Evolutionary conservation across 2,113 vertebrate species (phyloP).

Genomic region (Marmota flaviventris): DNA sequence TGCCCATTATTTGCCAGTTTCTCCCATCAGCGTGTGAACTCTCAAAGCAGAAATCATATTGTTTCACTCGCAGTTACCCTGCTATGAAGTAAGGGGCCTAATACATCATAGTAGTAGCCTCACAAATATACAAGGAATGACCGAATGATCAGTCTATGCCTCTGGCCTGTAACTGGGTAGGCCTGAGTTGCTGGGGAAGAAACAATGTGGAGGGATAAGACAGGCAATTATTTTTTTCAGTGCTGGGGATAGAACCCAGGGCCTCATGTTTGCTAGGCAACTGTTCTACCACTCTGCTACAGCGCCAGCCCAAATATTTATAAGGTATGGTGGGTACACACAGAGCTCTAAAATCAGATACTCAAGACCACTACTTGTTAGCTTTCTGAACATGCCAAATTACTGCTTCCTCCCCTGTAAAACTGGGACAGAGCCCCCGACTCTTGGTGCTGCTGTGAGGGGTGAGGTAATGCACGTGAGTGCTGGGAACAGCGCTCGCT

Average conservation of each 20-base stretch:
- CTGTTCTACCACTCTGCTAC: not conserved
- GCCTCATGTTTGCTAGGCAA: not conserved
- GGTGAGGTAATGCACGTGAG: not conserved
- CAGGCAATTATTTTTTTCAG: not conserved
- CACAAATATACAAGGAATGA: not conserved
- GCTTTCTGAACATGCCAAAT: not conserved
- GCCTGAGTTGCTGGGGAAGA: not conserved
- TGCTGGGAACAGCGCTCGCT: not conserved
- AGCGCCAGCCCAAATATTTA: not conserved
- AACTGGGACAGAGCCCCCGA: accelerated
- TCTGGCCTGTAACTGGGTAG: not conserved
- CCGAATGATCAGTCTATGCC: not conserved
- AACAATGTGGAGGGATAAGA: not conserved
- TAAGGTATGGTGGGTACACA: not conserved
- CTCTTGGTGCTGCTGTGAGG: not conserved
- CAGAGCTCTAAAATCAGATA: not conserved
- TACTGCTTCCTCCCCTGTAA: not conserved
- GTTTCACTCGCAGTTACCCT: not conserved
- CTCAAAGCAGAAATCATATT: not conserved
- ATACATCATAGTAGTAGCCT: not conserved
- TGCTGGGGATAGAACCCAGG: not conserved
- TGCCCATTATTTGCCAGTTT: not conserved
- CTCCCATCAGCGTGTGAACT: not conserved
- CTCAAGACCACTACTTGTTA: not conserved
- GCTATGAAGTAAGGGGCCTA: not conserved